Evolutionary conservation across 2,113 vertebrate species (phyloP), one percentile per base, ranked within the genome.

Genomic region (Struthidea cinerea): DNA sequence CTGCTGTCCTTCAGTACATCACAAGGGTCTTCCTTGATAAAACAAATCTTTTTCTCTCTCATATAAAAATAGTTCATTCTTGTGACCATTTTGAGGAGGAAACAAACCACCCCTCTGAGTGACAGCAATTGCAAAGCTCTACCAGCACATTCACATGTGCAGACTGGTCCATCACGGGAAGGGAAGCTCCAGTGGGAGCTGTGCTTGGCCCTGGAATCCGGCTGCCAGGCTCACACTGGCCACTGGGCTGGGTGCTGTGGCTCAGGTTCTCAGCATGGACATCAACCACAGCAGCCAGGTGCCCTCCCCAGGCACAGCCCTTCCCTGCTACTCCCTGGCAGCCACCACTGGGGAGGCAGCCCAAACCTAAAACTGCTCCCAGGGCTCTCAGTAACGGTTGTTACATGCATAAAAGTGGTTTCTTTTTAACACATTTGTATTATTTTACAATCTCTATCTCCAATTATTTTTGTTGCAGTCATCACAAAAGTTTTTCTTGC

Each of bases 261-360:
- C 5, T 3, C 23, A 47, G 30, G 26, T 55, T 16, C 53, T 47
- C 41, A 21, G 37, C 37, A 6, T 0, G 16, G 55, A 28, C 55
- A 6, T 7, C 0, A 0, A 24, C 20, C 47, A 3, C 8, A 39
- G 70, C 55, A 69, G 32, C 50, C 10, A 0, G 4, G 32, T 67
- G 42, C 22, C 32, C 50, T 35, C 7, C 39, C 26, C 37, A 20
- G 42, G 67, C 22, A 63, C 39, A 47, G 49, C 35, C 37, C 23
- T 57, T 37, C 32, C 79, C 55, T n/a, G 12, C n/a, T 60, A 32
- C 37, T 65, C 24, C 23, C 47, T 5, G 28, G 22, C 27, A 87
- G 41, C 28, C 15, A 12, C 30, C 15, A 1, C 3, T 19, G 9
- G 18, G 42, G 55, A 44, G 46, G 21, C 32, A 46, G 16, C 30